Conservation (phyloP, 1,140 invertebrate genomes). For the Bactericera cockerelli region DNA sequence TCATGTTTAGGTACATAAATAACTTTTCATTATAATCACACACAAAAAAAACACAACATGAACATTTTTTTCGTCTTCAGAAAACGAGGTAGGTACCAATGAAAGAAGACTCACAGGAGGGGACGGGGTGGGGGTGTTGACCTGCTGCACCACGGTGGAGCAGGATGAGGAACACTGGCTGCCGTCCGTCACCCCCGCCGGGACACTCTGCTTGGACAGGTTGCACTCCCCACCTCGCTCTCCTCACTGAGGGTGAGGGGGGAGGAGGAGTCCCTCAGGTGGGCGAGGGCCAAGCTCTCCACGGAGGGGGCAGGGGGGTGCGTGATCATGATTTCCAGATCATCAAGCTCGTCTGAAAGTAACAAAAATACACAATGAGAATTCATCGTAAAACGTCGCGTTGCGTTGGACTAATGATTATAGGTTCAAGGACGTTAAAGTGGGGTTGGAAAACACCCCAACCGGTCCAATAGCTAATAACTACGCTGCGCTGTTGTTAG, state of each 20-base stretch:
- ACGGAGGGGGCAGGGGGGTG: slow-evolving; percentile 50
- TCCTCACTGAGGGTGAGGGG: slow-evolving; percentile 27
- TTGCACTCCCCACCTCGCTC: slow-evolving; percentile 13
- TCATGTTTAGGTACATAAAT: no score
- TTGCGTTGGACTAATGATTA: background rate
- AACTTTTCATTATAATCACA: no score
- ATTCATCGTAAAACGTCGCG: no score
- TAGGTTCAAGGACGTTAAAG: background rate
- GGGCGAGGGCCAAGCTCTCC: slow-evolving; percentile 53
- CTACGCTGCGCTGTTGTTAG: no score
- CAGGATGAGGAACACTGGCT: slow-evolving; percentile 68
- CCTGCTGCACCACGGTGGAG: slow-evolving; percentile 56
- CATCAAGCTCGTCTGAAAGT: slow-evolving; percentile 29
- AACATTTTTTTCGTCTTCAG: no score
- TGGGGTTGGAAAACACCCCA: background rate
- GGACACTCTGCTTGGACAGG: background rate
- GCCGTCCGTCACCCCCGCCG: slow-evolving; percentile 33
- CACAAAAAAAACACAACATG: no score
- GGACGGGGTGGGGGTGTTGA: background rate
- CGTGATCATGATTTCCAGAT: slow-evolving; percentile 64
- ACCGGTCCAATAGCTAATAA: background rate
- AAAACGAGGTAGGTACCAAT: no score
- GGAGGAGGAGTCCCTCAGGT: slow-evolving; percentile 39
- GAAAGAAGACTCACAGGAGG: no score
- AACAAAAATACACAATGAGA: no score